Base-by-base conservation (phyloP, 1,140 invertebrate species). In the Drosophila erecta region DNA sequence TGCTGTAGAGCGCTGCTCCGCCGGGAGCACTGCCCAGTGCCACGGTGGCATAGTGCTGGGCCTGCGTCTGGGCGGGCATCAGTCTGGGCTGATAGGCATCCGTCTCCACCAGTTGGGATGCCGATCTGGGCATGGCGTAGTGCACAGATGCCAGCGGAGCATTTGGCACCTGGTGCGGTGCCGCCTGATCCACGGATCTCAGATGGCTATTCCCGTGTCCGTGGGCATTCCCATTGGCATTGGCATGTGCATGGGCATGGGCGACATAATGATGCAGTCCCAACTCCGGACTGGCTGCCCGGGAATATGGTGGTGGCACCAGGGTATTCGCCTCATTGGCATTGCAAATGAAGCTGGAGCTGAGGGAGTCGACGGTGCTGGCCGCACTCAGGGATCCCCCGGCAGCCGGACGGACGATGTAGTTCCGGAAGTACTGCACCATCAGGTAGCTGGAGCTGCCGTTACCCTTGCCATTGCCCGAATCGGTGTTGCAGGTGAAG, bases 281-380 rank as follows among this genome's bases (percentile, higher is more conserved):
- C 60, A 94, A 92, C 92, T 95, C 95, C 47, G 95, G 93, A 92
- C 95, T 96, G 75, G 95, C 95, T 61, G 96, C 95, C 81, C 95
- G 95, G n/a, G 96, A 96, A 90, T 97, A 97, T 5, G 96, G 96
- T 22, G 96, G 96, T 43, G 96, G 96, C 59, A 97, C 95, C 86
- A 96, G 94, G 24, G 95, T 95, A 85, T 97, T 96, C 17, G 95
- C 95, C 93, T 96, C 96, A 92, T 96, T 97, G 43, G 95, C 94
- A 79, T 96, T 96, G 92, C 96, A 96, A 91, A 96, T 95, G 92
- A 96, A 96, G 93, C 96, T 96, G 60, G 96, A 97, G 91, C 95
- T 96, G 53, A 97, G 93, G 22, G 96, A 96, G 92, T 97, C 96
- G 61, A 96, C 94, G 53, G 96, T 97, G 93, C 96, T 97, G 41